A percentile compares a stretch with the other conserved stretches of the same genome.
Conservation (phyloP, 2,888 invertebrate genomes). For the Ectemnius cavifrons region DNA sequence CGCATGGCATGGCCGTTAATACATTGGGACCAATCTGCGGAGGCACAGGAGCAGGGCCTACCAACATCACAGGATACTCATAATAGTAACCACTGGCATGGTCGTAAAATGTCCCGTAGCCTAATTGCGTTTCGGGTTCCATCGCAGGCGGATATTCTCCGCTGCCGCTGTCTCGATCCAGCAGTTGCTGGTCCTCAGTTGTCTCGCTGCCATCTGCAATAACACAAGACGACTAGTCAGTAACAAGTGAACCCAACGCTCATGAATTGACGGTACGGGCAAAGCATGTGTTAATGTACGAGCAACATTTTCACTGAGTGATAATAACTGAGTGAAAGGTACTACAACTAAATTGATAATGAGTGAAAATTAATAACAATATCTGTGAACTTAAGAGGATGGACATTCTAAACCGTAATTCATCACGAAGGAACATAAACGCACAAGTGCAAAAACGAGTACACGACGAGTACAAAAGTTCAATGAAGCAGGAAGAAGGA, state of each 20-base stretch:
- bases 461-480: too few relatives aligned
- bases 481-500: too few relatives aligned
- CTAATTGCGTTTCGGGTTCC: constrained; percentile 64
- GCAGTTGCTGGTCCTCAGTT: constrained; percentile 74
- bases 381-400: too few relatives aligned
- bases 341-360: too few relatives aligned
- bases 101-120: constrained; percentile 74
- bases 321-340: too few relatives aligned
- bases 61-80: constrained; percentile 76
- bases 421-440: too few relatives aligned
- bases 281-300: too few relatives aligned
- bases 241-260: neutral
- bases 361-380: too few relatives aligned
- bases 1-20: constrained; percentile 77
- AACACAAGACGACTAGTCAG: neutral
- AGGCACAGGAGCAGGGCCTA: constrained; percentile 74
- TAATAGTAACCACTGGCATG: constrained; percentile 74
- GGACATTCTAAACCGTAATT: too few relatives aligned
- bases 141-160: constrained; percentile 66
- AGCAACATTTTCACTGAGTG: too few relatives aligned
- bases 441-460: too few relatives aligned
- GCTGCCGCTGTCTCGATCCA: constrained; percentile 67
- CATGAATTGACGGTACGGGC: too few relatives aligned
- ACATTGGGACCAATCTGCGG: constrained; percentile 69
- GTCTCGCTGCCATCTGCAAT: constrained; percentile 74